A percentile compares a stretch with the other conserved stretches of the same genome.
These are phyloP conservation scores for Tenodera sinensis DNA, from an alignment of 2,888 invertebrate genomes.

Conservation along the genomic window DNA sequence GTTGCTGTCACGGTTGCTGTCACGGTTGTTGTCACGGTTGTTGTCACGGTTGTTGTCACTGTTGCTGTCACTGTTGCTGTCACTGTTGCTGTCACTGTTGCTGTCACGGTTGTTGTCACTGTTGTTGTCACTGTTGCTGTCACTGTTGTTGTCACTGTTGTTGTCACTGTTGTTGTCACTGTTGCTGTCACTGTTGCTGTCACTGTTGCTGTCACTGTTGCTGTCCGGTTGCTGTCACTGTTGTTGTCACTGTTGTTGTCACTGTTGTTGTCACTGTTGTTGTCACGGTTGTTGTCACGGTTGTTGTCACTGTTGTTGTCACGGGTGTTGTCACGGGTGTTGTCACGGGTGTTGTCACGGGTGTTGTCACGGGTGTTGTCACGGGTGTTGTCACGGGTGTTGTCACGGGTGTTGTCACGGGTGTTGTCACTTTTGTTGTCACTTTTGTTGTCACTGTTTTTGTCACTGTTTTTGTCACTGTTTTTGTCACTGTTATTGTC, in stretches of 20 bases:
- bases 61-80: conserved; percentile 7
- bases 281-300: no score
- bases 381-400: no score
- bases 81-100: neutral
- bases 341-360: no score
- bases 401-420: no score
- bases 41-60: no score
- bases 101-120: neutral
- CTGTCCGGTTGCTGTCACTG: no score
- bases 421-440: neutral
- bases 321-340: no score
- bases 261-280: neutral
- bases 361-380: no score
- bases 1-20: conserved; percentile 6
- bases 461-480: conserved; percentile 7
- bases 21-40: no score
- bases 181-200: neutral
- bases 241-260: neutral
- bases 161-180: neutral
- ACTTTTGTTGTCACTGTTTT: conserved; percentile 2
- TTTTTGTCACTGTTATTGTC: neutral
- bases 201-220: neutral
- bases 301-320: no score
- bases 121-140: neutral
- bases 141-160: neutral